These are phyloP conservation scores for Heteromurus nitidus DNA, from an alignment of 2,888 invertebrate genomes.

Conservation along the genomic window DNA sequence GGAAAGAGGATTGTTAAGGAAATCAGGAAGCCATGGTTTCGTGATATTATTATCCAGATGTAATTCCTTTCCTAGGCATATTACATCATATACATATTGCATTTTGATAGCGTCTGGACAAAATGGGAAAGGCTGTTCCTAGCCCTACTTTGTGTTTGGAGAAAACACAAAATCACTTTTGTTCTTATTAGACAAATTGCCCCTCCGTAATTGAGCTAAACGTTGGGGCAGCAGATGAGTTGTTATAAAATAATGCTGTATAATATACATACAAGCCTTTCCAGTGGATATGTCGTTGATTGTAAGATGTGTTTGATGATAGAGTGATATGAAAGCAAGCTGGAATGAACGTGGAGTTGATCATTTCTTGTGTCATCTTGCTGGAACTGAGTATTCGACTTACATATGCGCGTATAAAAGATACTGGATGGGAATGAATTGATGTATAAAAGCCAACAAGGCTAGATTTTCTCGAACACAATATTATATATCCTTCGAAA, in stretches of 20 bases:
- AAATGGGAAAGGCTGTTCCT: too few species aligned
- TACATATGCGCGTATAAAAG: too few species aligned
- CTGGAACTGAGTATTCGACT: too few species aligned
- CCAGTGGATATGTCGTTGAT: conserved; percentile 35
- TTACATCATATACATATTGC: neutral
- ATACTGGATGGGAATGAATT: too few species aligned
- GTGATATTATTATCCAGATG: conserved; percentile 24
- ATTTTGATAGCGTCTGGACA: neutral
- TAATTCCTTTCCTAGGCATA: neutral
- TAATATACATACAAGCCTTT: neutral
- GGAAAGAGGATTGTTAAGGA: conserved; percentile 3
- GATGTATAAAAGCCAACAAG: too few species aligned
- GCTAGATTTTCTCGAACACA: too few species aligned
- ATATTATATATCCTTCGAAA: too few species aligned
- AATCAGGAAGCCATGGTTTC: conserved; percentile 60
- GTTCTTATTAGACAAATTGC: conserved; percentile 67
- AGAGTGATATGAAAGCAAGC: conserved; percentile 21
- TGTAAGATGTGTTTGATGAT: conserved; percentile 40
- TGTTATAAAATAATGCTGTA: conserved; percentile 18
- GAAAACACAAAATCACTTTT: conserved; percentile 54
- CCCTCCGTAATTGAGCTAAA: conserved; percentile 58
- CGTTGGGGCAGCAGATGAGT: conserved; percentile 36
- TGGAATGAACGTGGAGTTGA: neutral
- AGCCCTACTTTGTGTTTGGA: conserved; percentile 27
- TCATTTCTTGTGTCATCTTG: too few species aligned